A percentile compares a stretch with the other conserved stretches of the same genome.
Evolutionary conservation across 2,797 vertebrate species (phyloP).

Genomic region (Lophura swinhoii): DNA sequence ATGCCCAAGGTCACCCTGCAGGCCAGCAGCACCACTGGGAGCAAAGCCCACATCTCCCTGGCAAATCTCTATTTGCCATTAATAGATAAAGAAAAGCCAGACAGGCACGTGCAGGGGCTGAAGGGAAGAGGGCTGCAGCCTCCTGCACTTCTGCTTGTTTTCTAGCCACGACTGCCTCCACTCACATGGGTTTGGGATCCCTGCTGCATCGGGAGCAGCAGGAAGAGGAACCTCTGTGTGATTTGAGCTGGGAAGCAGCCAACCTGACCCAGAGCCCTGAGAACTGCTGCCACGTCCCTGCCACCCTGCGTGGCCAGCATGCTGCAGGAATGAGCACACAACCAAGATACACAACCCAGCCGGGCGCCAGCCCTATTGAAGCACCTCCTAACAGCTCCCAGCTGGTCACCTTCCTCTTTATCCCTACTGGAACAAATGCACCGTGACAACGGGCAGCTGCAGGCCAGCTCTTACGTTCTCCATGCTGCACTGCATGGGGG

Average conservation of each 20-base stretch:
- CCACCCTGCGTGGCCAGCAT: background rate
- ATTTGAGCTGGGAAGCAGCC: background rate
- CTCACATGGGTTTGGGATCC: background rate
- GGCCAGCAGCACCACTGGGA: background rate
- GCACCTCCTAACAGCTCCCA: background rate
- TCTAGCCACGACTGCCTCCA: background rate
- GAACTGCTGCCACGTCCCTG: accelerated
- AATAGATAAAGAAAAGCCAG: background rate
- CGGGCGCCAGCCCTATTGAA: background rate
- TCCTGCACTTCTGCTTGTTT: background rate
- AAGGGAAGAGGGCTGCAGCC: background rate
- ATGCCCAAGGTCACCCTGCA: slow-evolving; percentile 2
- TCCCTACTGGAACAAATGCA: background rate
- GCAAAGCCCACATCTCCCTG: background rate
- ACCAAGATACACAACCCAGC: accelerated
- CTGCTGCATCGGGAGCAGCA: accelerated
- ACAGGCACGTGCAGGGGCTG: background rate
- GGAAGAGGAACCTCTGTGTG: slow-evolving; percentile 11
- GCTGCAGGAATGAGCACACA: accelerated
- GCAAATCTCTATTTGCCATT: background rate
- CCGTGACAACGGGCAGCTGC: accelerated
- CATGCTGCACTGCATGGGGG: background rate
- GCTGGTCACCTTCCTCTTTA: background rate
- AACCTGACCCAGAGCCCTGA: background rate
- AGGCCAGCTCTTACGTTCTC: background rate